These are phyloP conservation scores for Thecocarcelia acutangulata DNA, from an alignment of 2,888 invertebrate species.

Conservation along the genomic window DNA sequence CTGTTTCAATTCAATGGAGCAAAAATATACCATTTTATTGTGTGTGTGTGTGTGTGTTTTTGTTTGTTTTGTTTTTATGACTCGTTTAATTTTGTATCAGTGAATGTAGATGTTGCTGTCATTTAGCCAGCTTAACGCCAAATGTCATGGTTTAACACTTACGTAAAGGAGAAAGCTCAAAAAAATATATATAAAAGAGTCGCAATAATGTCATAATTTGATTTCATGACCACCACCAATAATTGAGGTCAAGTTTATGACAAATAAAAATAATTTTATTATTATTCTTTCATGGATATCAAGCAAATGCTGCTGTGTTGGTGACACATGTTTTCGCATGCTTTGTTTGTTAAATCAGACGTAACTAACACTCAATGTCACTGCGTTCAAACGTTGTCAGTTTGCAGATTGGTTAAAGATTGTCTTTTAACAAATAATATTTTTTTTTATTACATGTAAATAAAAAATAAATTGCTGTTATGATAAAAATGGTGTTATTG, in stretches of 20 bases:
- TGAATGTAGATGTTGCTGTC: not conserved
- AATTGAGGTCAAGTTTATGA: constrained; percentile 68
- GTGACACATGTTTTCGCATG: constrained; percentile 56
- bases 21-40: not conserved
- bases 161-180: not conserved
- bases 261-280: constrained; percentile 60
- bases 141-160: constrained; percentile 63
- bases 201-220: constrained; percentile 59
- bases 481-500: too few species aligned
- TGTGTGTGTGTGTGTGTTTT: too few species aligned
- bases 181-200: constrained; percentile 1
- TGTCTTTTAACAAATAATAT: not conserved
- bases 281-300: constrained; percentile 36
- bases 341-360: not conserved
- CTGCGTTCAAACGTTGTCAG: constrained; percentile 10
- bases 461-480: too few species aligned
- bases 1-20: constrained; percentile 1
- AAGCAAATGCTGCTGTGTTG: constrained; percentile 43
- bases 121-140: constrained; percentile 35
- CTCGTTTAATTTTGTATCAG: not conserved
- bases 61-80: not conserved
- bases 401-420: constrained; percentile 36
- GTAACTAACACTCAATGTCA: constrained; percentile 12
- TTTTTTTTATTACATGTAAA: too few species aligned
- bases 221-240: constrained; percentile 64